Evolutionary conservation across 2,888 invertebrate species (phyloP), one percentile per base, ranked within the genome.

Genomic region (Ormyrus thymus): DNA sequence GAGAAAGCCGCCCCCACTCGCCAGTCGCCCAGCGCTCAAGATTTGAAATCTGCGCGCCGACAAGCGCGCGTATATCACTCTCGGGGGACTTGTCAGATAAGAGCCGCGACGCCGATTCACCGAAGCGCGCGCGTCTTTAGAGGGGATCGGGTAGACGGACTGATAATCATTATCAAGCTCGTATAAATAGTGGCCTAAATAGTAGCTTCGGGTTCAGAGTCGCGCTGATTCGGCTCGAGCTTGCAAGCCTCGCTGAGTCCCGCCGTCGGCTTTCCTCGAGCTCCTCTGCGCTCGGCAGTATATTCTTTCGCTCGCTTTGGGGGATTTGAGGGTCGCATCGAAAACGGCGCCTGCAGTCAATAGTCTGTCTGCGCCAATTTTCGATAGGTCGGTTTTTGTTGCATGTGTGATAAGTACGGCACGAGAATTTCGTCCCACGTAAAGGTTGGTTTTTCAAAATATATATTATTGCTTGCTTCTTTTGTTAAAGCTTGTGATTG

Each of bases 401-500:
- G 83, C 79, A 86, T 86, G 85, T 83, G 86, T 87, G 83, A 83
- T 84, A 86, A 84, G 86, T 82, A 93, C 92, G 92, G 92, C 92
- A 92, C 92, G 91, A 93, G 93, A 93, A 93, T 93, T 93, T 90
- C 92, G 91, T 91, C 91, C 89, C 89, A 90, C 91, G 91, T 89
- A 91, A 92, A 92, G 87, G 91, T 92, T 89, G n/a, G 61, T 69
- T 59, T 68, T 29, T 50, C 43, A 13, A 46, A 29, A 51, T 48
- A 53, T 29, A 29, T 76, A 48, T 9, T 29, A 4, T 29, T 29
- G 29, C 29, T 29, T 29, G 29, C 4, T 4, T 4, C 29, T 29
- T 29, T 4, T 29, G 3, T 29, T 2, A 29, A 29, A 29, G 29
- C 29, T 29, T 29, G 29, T 29, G 29, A 29, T 29, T 29, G 29